A percentile compares a stretch with the other conserved stretches of the same genome.
Conservation (phyloP, 2,797 vertebrate species). For the Cirrhinus molitorella region DNA sequence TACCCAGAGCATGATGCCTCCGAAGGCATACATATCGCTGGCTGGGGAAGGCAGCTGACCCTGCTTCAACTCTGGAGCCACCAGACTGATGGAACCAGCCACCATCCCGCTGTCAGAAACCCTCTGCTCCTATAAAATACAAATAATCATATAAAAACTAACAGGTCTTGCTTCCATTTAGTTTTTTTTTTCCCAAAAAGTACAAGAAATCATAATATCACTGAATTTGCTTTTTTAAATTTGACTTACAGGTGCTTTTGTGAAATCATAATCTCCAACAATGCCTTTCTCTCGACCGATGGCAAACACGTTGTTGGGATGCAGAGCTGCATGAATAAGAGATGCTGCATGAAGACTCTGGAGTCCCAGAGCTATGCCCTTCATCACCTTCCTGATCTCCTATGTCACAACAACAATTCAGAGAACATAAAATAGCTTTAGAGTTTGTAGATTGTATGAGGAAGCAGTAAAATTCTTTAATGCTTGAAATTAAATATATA, state of each 20-base stretch:
- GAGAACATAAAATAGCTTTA: background rate
- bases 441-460: no score
- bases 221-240: background rate
- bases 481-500: background rate
- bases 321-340: slow-evolving; percentile 81
- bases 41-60: slow-evolving; percentile 72
- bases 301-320: slow-evolving; percentile 83
- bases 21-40: slow-evolving; percentile 77
- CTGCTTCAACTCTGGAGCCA: slow-evolving; percentile 78
- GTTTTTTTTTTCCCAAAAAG: background rate
- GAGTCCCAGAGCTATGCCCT: slow-evolving; percentile 80
- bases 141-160: background rate
- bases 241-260: slow-evolving; percentile 81
- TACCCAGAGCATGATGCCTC: slow-evolving; percentile 62
- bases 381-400: slow-evolving; percentile 83
- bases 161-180: background rate
- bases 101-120: slow-evolving; percentile 68
- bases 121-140: slow-evolving; percentile 72
- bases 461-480: no score
- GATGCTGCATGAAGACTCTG: slow-evolving; percentile 74
- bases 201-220: background rate
- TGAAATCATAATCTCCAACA: slow-evolving; percentile 86
- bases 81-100: slow-evolving; percentile 73
- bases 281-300: slow-evolving; percentile 80
- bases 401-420: slow-evolving; percentile 50